Evolutionary conservation across 2,888 invertebrate genomes (phyloP).

Genomic region (Dermolepida albohirtum): DNA sequence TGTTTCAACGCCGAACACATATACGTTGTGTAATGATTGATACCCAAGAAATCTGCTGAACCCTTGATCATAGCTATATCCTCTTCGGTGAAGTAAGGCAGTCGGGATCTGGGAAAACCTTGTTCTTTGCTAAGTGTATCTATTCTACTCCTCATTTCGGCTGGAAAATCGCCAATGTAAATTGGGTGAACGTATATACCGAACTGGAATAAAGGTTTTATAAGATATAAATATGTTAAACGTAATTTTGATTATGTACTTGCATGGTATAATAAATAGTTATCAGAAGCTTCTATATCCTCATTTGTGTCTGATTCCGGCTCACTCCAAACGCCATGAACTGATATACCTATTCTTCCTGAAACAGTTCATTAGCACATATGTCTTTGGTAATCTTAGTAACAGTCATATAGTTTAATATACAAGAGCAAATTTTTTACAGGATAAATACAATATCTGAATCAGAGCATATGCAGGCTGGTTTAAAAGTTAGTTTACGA

Average conservation of each 20-base stretch:
- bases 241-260: not conserved
- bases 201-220: slow-evolving; percentile 69
- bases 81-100: slow-evolving; percentile 71
- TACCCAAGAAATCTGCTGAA: slow-evolving; percentile 78
- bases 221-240: not conserved
- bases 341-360: slow-evolving; percentile 72
- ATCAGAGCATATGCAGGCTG: too few relatives aligned
- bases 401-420: not conserved
- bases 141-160: slow-evolving; percentile 72
- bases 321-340: slow-evolving; percentile 70
- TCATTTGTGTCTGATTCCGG: slow-evolving; percentile 63
- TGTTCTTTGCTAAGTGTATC: slow-evolving; percentile 70
- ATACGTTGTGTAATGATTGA: slow-evolving; percentile 80
- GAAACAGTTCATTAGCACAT: slow-evolving; percentile 36
- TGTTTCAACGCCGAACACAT: slow-evolving; percentile 63
- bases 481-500: too few relatives aligned
- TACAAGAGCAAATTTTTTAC: slow-evolving; percentile 49
- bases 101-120: slow-evolving; percentile 71
- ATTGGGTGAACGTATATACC: slow-evolving; percentile 78
- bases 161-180: slow-evolving; percentile 76
- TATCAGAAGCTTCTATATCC: slow-evolving; percentile 69
- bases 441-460: slow-evolving; percentile 59
- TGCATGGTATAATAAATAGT: slow-evolving; percentile 67
- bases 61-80: slow-evolving; percentile 72
- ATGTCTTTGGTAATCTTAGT: too few relatives aligned